Evolutionary conservation across 2,113 vertebrate species (phyloP), one percentile per base, ranked within the genome.

Genomic region (Dasyornis broadbenti): DNA sequence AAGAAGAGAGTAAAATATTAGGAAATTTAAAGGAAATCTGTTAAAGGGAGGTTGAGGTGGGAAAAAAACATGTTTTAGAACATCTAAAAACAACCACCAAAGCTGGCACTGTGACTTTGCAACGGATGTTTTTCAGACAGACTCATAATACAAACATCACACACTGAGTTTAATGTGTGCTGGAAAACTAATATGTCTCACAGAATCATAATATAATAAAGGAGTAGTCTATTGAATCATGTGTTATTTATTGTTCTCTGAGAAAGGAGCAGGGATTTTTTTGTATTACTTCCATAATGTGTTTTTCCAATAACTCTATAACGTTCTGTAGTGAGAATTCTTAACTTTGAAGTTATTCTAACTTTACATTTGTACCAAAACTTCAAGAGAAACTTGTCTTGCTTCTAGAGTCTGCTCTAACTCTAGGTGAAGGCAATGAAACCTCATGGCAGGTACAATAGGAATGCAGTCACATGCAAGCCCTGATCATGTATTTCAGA

Each of bases 121-220:
- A 63, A n/a, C 0, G 23, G 23, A 59, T 54, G 20, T 33, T 92
- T 91, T 85, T 76, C 40, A 66, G 89, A 57, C 37, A 87, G 73
- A 49, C 39, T 79, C 65, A 13, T 82, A 85, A 87, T 53, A 56
- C 2, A 8, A 93, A 69, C 18, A 76, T 56, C n/a, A 59, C 33
- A 54, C 21, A 31, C 11, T 27, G 21, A 59, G 21, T 94, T 87
- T 65, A 79, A 81, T 64, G 35, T 63, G 44, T 86, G 33, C 22
- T 66, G 50, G 60, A 95, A 89, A 96, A 91, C 69, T 89, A 90
- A 64, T 90, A 83, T 71, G 30, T 86, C 54, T 82, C 59, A 57
- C 21, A 70, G 59, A 76, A 60, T 66, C 53, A 40, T 89, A 90
- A 95, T 47, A 65, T 47, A 83, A 94, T 89, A 95, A 90, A 72